Percentiles rank a stretch among this genome's conserved stretches.
phyloP scores from a whole-genome alignment of 2,113 vertebrate genomes.

The Procavia capensis region DNA sequence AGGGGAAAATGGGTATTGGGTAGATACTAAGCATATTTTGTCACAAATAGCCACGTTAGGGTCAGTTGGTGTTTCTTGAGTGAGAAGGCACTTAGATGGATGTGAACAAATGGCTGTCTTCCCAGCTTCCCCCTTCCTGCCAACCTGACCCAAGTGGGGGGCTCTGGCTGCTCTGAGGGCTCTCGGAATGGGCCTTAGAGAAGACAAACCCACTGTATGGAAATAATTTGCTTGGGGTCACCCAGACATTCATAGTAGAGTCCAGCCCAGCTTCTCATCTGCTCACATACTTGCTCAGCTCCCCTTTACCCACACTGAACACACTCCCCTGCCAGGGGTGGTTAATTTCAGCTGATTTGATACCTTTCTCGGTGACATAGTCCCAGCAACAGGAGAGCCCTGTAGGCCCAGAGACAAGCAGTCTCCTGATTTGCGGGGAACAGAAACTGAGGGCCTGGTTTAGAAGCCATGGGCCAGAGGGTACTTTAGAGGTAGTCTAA shows the following conservation, averaged over 20 bases:
- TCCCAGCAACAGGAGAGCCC: not conserved
- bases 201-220: not conserved
- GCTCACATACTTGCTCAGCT: not conserved
- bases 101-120: not conserved
- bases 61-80: not conserved
- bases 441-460: not conserved
- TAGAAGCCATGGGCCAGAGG: not conserved
- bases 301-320: not conserved
- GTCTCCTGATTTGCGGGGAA: not conserved
- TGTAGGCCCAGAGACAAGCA: not conserved
- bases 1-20: not conserved
- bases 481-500: not conserved
- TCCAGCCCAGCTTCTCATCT: not conserved
- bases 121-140: not conserved
- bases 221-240: not conserved
- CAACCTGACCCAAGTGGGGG: not conserved
- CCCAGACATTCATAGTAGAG: not conserved
- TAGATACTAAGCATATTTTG: not conserved
- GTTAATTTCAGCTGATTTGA: not conserved
- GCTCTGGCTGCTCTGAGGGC: not conserved
- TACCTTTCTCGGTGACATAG: not conserved
- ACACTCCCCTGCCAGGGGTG: fast-evolving
- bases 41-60: not conserved
- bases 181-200: not conserved
- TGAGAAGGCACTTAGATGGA: not conserved